Evolutionary conservation across 2,888 invertebrate genomes (phyloP), one percentile per base, ranked within the genome.

Genomic region (Leucophora obtusa): DNA sequence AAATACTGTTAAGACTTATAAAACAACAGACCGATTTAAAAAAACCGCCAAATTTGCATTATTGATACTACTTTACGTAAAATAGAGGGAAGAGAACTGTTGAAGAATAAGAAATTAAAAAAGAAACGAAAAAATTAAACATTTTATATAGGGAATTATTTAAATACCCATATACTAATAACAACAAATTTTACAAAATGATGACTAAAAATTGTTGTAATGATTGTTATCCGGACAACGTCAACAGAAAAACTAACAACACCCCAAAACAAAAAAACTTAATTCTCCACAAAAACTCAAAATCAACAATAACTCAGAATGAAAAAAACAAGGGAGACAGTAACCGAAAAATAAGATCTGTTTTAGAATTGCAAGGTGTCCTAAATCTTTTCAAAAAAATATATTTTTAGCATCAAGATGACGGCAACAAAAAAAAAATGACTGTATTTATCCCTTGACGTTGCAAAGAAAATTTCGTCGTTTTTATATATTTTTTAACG

Each of bases 321-420:
- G 1, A 75, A 35, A 50, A 4, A 2, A 75, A 28, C 63, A 59
- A 43, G 28, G 51, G 43, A 70, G 70, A 63, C 69, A 54, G 35
- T 63, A 76, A 69, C 62, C 38, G 18, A 59, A 54, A 54, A 58
- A 65, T 1, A 59, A 53, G 63, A 62, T 51, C 8, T 43, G 35
- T 51, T 69, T 10, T 62, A 14, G 35, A 63, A 69, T 33, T 62
- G 77, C 72, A 72, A 78, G 77, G 77, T 78, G 77, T 78, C 71
- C 71, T 28, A 72, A 78, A 78, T 66, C 24, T 47, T 18, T 21
- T 47, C 7, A 7, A 17, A 53, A 69, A 28, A 15, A 56, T 28
- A 38, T 78, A 78, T 78, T 78, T 78, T 66, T 78, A 78, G 77
- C 54, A 53, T 38, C 47, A 24, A 14, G n/a, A 47, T 3, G 24